Conservation (phyloP, 2,113 vertebrate genomes). For the Passerina amoena region DNA sequence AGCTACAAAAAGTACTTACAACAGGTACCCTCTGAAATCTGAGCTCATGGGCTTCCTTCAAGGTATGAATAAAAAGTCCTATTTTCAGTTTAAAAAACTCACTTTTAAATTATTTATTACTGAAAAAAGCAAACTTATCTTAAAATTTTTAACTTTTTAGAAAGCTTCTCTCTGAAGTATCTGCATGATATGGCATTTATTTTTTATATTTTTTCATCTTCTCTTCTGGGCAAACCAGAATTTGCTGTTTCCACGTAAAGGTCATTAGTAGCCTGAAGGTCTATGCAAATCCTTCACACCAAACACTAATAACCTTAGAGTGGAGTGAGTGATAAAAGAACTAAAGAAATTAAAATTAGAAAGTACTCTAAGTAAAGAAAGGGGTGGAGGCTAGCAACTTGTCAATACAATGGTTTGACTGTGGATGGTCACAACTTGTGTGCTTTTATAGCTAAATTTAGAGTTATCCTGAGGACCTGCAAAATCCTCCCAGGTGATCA, state of each 20-base stretch:
- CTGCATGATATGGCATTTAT: background rate
- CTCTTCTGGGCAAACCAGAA: constrained; percentile 39
- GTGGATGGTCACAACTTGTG: background rate
- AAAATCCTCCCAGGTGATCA: background rate
- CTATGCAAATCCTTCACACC: constrained; percentile 79
- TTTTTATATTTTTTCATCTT: background rate
- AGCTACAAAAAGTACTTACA: background rate
- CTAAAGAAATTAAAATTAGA: constrained; percentile 43
- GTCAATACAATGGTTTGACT: background rate
- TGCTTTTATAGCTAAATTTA: background rate
- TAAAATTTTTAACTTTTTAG: background rate
- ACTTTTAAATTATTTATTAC: background rate
- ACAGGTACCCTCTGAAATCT: background rate
- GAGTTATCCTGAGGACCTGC: background rate
- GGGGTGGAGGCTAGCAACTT: background rate
- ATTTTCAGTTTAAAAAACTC: background rate
- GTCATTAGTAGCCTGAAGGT: constrained; percentile 81
- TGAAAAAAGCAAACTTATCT: background rate
- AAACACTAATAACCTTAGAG: constrained; percentile 10
- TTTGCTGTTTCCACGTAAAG: constrained; percentile 73
- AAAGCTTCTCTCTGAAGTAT: background rate
- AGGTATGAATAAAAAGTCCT: background rate
- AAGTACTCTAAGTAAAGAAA: background rate
- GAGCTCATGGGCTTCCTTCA: background rate
- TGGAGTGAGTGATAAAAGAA: constrained; percentile 72